Evolutionary conservation across 2,797 vertebrate genomes (phyloP), one percentile per base, ranked within the genome.

Genomic region (Triplophysa bombifrons): DNA sequence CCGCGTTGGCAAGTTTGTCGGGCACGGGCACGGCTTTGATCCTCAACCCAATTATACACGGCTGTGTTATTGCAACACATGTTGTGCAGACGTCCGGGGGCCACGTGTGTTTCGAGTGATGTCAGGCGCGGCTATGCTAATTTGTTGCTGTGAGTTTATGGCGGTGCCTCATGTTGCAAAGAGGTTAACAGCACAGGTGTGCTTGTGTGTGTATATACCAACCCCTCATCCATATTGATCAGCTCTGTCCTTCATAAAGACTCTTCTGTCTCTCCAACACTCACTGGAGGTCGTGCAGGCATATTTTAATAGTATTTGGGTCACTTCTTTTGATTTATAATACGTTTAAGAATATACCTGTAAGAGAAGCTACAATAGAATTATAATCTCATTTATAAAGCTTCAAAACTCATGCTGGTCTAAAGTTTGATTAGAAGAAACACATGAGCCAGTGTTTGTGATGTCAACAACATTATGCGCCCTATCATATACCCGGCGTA

Each of bases 1-100:
- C 69, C 84, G 72, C 80, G 82, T 76, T 76, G 51, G 83, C 82
- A 84, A 85, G 85, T 84, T 82, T 88, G 81, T 90, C 87, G 86
- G 85, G 82, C 91, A 91, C 89, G 87, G 85, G 82, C 91, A 91
- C 89, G 88, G 85, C 89, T 90, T 82, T 88, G 88, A 93, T 92
- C 88, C 87, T 74, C 86, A 84, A 80, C 85, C 86, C 91, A 91
- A 91, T 92, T 92, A 91, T 85, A 87, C 88, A 83, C 72, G 2
- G 80, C 80, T 81, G 84, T 86, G 83, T 87, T 88, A 87, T 85
- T 80, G 86, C 78, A 78, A 81, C 86, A 66, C 80, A 41, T 82
- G 86, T 84, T 90, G 87, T 83, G 72, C 78, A 80, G 88, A 88
- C 89, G 84, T 84, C 38, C 34, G 46, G 58, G 48, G 88, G 83